phyloP scores from a whole-genome alignment of 2,797 vertebrate species.

The Lacerta viridis region DNA sequence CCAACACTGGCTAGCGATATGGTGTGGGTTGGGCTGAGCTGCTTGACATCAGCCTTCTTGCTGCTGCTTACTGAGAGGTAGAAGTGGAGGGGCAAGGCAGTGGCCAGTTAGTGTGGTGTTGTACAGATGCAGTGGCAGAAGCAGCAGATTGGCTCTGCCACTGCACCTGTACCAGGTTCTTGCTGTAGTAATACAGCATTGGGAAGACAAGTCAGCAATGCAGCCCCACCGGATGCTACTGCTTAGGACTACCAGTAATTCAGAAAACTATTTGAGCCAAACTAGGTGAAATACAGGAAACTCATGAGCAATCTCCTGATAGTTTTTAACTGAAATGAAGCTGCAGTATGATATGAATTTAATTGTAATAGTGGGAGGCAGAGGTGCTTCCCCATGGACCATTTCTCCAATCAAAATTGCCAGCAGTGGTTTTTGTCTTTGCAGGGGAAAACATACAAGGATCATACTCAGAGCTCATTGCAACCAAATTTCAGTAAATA shows the following conservation, averaged over 20 bases:
- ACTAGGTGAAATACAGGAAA: background rate
- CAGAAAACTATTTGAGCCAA: background rate
- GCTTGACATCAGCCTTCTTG: too few species aligned
- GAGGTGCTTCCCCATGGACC: background rate
- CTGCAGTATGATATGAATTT: background rate
- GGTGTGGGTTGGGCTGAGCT: too few species aligned
- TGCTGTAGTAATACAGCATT: too few species aligned
- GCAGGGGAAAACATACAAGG: background rate
- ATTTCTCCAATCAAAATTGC: background rate
- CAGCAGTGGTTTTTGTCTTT: background rate
- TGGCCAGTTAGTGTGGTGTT: too few species aligned
- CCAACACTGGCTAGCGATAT: too few species aligned
- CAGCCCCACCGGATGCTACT: too few species aligned
- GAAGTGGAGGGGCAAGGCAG: too few species aligned
- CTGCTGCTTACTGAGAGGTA: too few species aligned
- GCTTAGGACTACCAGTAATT: background rate
- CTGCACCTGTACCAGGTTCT: too few species aligned
- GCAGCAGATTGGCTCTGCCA: too few species aligned
- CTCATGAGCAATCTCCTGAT: background rate
- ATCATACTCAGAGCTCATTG: background rate
- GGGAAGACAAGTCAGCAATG: too few species aligned
- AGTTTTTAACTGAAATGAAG: background rate
- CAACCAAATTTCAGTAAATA: background rate
- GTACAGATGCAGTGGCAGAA: too few species aligned
- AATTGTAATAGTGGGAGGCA: background rate